Evolutionary conservation across 2,888 invertebrate genomes (phyloP), one percentile per base, ranked within the genome.

Genomic region (Hedychridium roseum): DNA sequence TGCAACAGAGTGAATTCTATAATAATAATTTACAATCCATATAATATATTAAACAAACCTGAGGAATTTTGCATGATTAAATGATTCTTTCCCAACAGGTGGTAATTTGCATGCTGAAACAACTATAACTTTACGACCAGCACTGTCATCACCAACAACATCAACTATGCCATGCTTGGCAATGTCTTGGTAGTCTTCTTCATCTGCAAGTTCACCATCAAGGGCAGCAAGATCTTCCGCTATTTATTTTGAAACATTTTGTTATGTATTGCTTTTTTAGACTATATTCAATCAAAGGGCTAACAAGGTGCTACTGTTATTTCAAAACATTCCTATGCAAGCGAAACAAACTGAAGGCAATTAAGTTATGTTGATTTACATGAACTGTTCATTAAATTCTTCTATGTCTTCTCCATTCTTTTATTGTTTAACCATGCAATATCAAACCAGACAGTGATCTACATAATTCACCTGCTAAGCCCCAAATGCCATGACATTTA

Each of bases 121-220:
- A 31, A 97, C 93, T 70, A 99, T 95, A 66, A 99, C 91, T 77
- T 97, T 94, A 57, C 97, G 86, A 14, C 97, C 97, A 66, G 90
- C 86, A 32, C 85, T 83, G 78, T 91, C 91, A 79, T 90, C 91
- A 11, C 90, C 91, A 49, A 90, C 88, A n/a, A 92, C 88, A 80
- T 92, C 91, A 12, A 92, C 87, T 60, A 92, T 91, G 14, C 89
- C 89, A 70, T 88, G 85, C 63, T 85, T 84, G 21, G 89, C 84
- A 53, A 92, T 88, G 71, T 90, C 90, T 43, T 82, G 80, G 74
- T 84, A 88, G 68, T 87, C 86, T 52, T 85, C 83, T 47, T 83
- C 83, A 43, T 80, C 80, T 3, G 78, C 74, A 17, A 77, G 70
- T 50, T 78, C 79, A 34, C 70, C 70, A 46, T 79, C 78, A 11